Percentiles rank a stretch among this genome's conserved stretches.
These are phyloP conservation scores for Lagria hirta DNA, from an alignment of 2,888 invertebrate genomes.

Conservation along the genomic window DNA sequence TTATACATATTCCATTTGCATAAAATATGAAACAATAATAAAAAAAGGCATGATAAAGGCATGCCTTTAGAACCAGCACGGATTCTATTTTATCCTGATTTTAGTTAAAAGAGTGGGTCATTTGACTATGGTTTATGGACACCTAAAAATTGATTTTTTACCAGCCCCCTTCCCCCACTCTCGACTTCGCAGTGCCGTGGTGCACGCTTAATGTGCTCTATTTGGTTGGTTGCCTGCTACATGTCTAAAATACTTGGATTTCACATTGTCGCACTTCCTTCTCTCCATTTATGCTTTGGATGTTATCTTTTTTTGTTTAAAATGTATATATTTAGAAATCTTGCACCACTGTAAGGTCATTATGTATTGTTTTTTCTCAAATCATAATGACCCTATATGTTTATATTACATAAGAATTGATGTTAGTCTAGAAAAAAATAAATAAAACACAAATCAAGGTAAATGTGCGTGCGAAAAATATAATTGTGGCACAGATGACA, in stretches of 20 bases:
- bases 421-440: conserved; percentile 26
- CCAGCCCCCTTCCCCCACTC: conserved; percentile 57
- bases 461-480: conserved; percentile 30
- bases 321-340: conserved; percentile 35
- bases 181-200: conserved; percentile 43
- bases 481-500: conserved; percentile 31
- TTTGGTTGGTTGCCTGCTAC: conserved; percentile 58
- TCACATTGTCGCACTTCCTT: conserved; percentile 53
- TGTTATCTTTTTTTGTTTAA: conserved; percentile 38
- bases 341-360: conserved; percentile 30
- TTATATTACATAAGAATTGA: conserved; percentile 5
- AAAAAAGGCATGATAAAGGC: conserved; percentile 30
- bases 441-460: conserved; percentile 11
- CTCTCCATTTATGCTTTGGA: conserved; percentile 48
- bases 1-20: conserved; percentile 27
- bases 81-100: conserved; percentile 23
- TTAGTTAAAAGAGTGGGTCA: conserved; percentile 22
- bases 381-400: conserved; percentile 12
- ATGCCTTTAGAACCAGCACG: conserved; percentile 34
- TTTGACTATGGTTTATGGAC: conserved; percentile 21
- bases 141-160: conserved; percentile 19
- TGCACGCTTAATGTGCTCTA: conserved; percentile 52
- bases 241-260: conserved; percentile 56
- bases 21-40: conserved; percentile 17
- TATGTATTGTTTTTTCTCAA: conserved; percentile 13